A percentile compares a stretch with the other conserved stretches of the same genome.
Conservation (phyloP, 2,797 vertebrate genomes). For the Labroides dimidiatus region DNA sequence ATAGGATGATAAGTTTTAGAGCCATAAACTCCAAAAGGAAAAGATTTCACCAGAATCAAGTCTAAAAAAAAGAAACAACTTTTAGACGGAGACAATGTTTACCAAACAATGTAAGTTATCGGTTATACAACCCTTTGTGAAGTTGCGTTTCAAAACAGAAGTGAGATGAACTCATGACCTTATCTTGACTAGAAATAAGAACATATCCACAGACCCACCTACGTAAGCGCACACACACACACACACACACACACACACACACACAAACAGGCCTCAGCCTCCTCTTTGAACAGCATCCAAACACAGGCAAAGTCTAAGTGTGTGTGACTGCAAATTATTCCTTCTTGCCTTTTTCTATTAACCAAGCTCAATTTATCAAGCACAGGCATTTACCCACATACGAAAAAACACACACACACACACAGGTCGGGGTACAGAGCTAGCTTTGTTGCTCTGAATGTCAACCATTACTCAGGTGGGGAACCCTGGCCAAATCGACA, state of each 20-base stretch:
- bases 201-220: conserved; percentile 50
- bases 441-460: conserved; percentile 77
- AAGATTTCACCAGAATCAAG: not conserved
- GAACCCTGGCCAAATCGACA: conserved; percentile 54
- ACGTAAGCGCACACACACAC: conserved; percentile 44
- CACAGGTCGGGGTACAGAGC: conserved; percentile 72
- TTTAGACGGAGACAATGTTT: conserved; percentile 1
- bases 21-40: not conserved
- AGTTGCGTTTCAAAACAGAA: conserved; percentile 62
- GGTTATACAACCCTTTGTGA: conserved; percentile 50
- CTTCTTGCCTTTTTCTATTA: conserved; percentile 41
- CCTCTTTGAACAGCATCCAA: conserved; percentile 60
- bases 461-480: conserved; percentile 69
- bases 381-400: conserved; percentile 33
- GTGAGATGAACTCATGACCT: conserved; percentile 56
- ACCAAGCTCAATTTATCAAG: conserved; percentile 15
- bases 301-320: conserved; percentile 55
- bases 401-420: conserved; percentile 31
- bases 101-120: conserved; percentile 24
- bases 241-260: conserved; percentile 32
- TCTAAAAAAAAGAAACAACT: conserved; percentile 5
- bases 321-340: conserved; percentile 58
- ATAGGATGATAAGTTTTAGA: not conserved
- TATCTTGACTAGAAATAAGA: conserved; percentile 58
- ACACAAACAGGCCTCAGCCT: conserved; percentile 51